Evolutionary conservation across 2,888 invertebrate species (phyloP).

Genomic region (Eumerus sabulonum): DNA sequence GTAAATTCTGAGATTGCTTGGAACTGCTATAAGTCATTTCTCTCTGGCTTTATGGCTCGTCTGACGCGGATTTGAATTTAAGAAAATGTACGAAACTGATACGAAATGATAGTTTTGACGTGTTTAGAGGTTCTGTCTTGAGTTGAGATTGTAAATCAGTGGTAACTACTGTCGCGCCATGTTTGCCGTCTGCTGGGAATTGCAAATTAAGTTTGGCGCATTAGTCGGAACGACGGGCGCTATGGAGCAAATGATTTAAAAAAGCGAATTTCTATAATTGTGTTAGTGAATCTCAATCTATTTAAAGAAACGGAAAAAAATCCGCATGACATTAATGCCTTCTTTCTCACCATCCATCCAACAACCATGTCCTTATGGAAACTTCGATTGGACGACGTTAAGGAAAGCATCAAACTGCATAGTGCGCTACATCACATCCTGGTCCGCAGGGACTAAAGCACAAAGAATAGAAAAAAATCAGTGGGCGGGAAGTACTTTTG

Average conservation of each 20-base stretch:
- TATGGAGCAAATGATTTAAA: no score
- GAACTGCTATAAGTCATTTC: no score
- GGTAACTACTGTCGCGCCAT: not conserved
- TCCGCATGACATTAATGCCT: no score
- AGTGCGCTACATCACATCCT: conserved; percentile 45
- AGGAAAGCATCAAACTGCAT: conserved; percentile 17
- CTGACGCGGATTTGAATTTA: no score
- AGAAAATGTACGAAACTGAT: not conserved
- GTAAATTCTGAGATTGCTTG: no score
- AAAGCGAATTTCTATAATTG: no score
- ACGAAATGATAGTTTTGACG: conserved; percentile 10
- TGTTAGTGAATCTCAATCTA: no score
- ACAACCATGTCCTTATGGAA: no score
- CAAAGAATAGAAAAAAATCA: conserved; percentile 29
- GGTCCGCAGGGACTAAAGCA: not conserved
- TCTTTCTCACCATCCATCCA: no score
- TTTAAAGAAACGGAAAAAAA: no score
- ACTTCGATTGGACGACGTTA: no score
- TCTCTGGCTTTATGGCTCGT: no score
- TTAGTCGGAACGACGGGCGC: not conserved
- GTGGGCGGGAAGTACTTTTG: conserved; percentile 66
- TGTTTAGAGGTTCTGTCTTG: conserved; percentile 1
- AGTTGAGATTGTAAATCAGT: not conserved
- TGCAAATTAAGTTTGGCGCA: not conserved
- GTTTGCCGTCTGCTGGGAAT: not conserved